Percentiles rank a stretch among this genome's conserved stretches.
These are phyloP conservation scores for Gadopsis bispinosus DNA, from an alignment of 2,797 vertebrate genomes.

Conservation along the genomic window DNA sequence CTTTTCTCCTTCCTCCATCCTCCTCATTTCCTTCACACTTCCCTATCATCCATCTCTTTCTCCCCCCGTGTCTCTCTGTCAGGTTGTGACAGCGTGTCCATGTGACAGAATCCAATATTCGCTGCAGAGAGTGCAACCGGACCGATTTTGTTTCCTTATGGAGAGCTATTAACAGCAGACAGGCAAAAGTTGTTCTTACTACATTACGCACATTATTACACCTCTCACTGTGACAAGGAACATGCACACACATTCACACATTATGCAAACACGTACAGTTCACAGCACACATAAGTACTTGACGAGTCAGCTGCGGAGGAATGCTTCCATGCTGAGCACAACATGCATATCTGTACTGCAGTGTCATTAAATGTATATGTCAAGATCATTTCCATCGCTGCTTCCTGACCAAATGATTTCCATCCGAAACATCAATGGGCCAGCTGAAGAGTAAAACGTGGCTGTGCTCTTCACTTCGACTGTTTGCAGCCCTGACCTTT, in stretches of 20 bases:
- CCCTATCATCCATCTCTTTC: neutral
- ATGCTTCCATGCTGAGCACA: constrained; percentile 22
- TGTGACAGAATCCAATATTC: constrained; percentile 53
- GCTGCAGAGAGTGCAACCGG: constrained; percentile 58
- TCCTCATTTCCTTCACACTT: neutral
- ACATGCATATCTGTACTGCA: constrained; percentile 11
- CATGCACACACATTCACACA: constrained; percentile 9
- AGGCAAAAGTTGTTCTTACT: constrained; percentile 4
- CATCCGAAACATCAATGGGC: constrained; percentile 15
- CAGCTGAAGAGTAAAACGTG: constrained; percentile 32
- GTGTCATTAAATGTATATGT: constrained; percentile 35
- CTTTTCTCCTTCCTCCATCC: constrained; percentile 15
- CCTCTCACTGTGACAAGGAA: constrained; percentile 30
- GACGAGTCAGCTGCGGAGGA: constrained; percentile 20
- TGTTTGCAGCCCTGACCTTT: constrained; percentile 33
- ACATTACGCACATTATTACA: constrained; percentile 1
- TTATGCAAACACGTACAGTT: neutral
- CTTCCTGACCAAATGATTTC: constrained; percentile 17
- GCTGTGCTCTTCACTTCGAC: constrained; percentile 30
- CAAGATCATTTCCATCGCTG: constrained; percentile 41
- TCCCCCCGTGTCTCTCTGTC: constrained; percentile 20
- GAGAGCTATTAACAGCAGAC: constrained; percentile 21
- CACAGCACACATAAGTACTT: constrained; percentile 9
- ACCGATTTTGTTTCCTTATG: constrained; percentile 9
- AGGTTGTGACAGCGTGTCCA: constrained; percentile 33